A percentile compares a stretch with the other conserved stretches of the same genome.
These are phyloP conservation scores for Salarias fasciatus DNA, from an alignment of 2,797 vertebrate species.

Conservation along the genomic window DNA sequence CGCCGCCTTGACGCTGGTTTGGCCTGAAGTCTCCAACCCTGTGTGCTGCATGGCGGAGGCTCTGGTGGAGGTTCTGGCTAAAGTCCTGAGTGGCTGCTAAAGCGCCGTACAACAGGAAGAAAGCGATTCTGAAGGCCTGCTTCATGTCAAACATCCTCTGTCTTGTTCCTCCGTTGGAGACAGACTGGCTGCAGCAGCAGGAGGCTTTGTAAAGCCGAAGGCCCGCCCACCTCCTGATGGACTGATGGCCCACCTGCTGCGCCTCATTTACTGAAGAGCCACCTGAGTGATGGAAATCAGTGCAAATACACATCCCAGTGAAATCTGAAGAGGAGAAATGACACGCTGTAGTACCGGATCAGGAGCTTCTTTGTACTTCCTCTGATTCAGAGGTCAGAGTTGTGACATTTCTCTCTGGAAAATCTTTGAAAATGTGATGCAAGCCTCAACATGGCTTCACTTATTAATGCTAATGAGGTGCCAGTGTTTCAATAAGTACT, in stretches of 20 bases:
- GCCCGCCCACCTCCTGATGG: constrained; percentile 40
- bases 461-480: too few species aligned
- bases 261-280: constrained; percentile 14
- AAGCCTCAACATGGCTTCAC: too few species aligned
- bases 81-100: neutral
- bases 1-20: neutral
- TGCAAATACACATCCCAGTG: too few species aligned
- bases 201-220: constrained; percentile 15
- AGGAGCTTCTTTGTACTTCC: too few species aligned
- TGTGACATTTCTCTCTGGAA: too few species aligned
- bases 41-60: too few species aligned
- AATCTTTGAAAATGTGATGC: too few species aligned
- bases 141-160: neutral
- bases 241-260: constrained; percentile 25
- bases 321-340: too few species aligned
- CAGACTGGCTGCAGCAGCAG: neutral
- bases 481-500: too few species aligned
- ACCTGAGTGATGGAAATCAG: too few species aligned
- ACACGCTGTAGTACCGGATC: too few species aligned
- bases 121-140: accelerated
- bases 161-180: neutral
- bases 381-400: too few species aligned
- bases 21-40: neutral
- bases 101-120: constrained; percentile 10
- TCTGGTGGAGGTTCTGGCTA: neutral